Evolutionary conservation across 2,888 invertebrate genomes (phyloP).

Genomic region (Hyalella azteca): DNA sequence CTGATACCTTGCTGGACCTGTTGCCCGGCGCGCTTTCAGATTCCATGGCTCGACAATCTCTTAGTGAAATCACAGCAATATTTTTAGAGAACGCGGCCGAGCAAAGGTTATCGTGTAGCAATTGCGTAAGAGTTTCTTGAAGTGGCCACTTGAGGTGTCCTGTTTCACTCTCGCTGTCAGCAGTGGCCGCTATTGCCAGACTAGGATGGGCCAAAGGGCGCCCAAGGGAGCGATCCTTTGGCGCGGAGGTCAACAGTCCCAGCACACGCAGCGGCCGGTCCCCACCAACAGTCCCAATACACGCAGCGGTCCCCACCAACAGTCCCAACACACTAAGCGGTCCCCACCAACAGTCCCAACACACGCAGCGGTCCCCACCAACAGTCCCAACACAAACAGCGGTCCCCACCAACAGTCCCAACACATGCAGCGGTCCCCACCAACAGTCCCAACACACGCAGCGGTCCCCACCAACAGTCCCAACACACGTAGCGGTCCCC

Average conservation of each 20-base stretch:
- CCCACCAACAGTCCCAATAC: too few relatives aligned
- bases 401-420: too few relatives aligned
- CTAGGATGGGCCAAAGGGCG: neutral
- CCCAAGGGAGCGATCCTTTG: conserved; percentile 1
- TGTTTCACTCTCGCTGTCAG: conserved; percentile 24
- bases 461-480: too few relatives aligned
- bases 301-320: too few relatives aligned
- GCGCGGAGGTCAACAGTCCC: conserved; percentile 17
- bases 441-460: too few relatives aligned
- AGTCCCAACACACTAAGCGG: too few relatives aligned
- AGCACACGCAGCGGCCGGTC: neutral
- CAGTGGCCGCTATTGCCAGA: neutral
- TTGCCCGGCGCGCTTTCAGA: neutral
- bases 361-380: too few relatives aligned
- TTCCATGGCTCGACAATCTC: neutral
- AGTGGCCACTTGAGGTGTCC: conserved; percentile 18
- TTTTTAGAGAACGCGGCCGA: neutral
- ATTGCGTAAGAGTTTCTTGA: conserved; percentile 21
- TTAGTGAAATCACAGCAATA: neutral
- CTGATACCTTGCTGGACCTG: neutral
- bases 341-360: too few relatives aligned
- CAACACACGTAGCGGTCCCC: too few relatives aligned
- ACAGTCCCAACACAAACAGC: too few relatives aligned
- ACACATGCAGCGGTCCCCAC: too few relatives aligned
- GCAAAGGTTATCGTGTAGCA: conserved; percentile 19